Conservation (phyloP, 2,888 invertebrate genomes). For the Pyrrhia umbra region DNA sequence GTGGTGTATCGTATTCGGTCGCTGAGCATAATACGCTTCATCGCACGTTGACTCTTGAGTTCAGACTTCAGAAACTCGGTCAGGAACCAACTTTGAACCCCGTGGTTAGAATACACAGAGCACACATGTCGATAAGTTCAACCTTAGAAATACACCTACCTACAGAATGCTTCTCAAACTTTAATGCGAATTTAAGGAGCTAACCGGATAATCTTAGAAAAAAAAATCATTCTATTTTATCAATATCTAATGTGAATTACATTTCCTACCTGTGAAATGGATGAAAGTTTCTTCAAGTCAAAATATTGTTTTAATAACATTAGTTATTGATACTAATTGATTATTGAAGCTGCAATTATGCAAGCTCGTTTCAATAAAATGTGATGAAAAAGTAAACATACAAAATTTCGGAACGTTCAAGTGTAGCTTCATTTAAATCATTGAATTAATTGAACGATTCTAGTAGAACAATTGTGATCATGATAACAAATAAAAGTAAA, state of each 20-base stretch:
- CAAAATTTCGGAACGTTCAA: no score
- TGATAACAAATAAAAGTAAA: no score
- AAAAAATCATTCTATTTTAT: not conserved
- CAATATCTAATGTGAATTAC: not conserved
- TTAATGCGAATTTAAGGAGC: slow-evolving; percentile 11
- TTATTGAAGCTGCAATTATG: no score
- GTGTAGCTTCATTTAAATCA: no score
- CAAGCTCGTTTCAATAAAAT: no score
- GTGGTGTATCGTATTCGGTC: slow-evolving; percentile 15
- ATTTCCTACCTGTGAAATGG: no score
- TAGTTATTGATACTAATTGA: no score
- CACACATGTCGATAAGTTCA: slow-evolving; percentile 41
- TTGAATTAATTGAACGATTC: no score
- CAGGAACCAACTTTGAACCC: slow-evolving; percentile 33
- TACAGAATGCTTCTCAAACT: slow-evolving; percentile 3
- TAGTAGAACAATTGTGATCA: no score
- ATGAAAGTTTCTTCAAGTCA: no score
- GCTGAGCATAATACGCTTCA: slow-evolving; percentile 20
- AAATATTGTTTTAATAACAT: no score
- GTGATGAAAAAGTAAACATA: no score
- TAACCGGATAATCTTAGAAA: not conserved
- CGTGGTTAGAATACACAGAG: slow-evolving; percentile 22
- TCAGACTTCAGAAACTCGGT: slow-evolving; percentile 42
- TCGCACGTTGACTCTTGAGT: slow-evolving; percentile 34
- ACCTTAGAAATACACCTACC: slow-evolving; percentile 11